phyloP scores from a whole-genome alignment of 1,140 invertebrate species.

The Probaryconus sp. region DNA sequence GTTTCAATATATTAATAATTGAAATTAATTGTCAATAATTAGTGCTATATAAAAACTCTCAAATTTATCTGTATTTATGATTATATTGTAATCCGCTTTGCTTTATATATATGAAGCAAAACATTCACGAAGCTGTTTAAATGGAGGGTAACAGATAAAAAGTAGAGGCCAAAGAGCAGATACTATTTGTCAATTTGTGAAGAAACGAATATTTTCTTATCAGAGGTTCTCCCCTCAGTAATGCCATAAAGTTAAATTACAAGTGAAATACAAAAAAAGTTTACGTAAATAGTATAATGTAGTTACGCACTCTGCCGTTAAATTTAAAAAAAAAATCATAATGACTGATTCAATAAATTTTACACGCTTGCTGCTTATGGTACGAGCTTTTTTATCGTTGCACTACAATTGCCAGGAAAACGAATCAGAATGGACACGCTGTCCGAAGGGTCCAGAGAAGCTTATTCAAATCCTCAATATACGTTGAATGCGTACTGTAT shows the following conservation, averaged over 20 bases:
- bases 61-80: too few species aligned
- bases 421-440: slow-evolving; percentile 55
- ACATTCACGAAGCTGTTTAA: too few species aligned
- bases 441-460: slow-evolving; percentile 58
- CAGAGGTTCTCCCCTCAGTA: not conserved
- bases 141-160: too few species aligned
- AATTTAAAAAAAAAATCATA: slow-evolving; percentile 53
- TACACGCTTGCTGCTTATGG: slow-evolving; percentile 41
- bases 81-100: too few species aligned
- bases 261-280: slow-evolving; percentile 31
- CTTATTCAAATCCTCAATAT: slow-evolving; percentile 60
- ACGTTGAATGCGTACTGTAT: slow-evolving; percentile 39
- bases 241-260: slow-evolving; percentile 21
- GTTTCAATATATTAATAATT: too few species aligned
- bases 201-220: too few species aligned
- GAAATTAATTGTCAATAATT: too few species aligned
- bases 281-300: slow-evolving; percentile 37
- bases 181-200: too few species aligned
- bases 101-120: too few species aligned
- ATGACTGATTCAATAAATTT: slow-evolving; percentile 55
- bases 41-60: too few species aligned
- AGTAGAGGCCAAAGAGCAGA: too few species aligned
- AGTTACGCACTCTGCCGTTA: slow-evolving; percentile 35
- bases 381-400: slow-evolving; percentile 37
- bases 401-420: slow-evolving; percentile 49